phyloP scores from a whole-genome alignment of 2,797 vertebrate species.

The Sternotherus odoratus region DNA sequence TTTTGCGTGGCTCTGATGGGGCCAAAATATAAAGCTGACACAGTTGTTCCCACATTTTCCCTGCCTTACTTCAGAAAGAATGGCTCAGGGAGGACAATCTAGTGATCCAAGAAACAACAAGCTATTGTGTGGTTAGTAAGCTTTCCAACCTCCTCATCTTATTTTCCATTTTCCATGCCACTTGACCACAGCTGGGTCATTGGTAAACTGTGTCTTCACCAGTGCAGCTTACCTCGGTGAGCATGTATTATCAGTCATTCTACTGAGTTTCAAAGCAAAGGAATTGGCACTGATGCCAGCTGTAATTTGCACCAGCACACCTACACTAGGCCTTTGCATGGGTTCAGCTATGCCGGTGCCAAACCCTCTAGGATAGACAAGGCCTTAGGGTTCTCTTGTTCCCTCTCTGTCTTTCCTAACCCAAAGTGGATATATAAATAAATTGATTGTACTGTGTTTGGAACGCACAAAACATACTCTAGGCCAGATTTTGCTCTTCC shows the following conservation, averaged over 20 bases:
- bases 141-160: rapidly evolving
- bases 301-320: background rate
- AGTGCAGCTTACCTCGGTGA: rapidly evolving
- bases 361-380: background rate
- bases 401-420: rapidly evolving
- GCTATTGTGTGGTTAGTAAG: background rate
- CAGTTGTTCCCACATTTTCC: background rate
- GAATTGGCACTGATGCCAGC: background rate
- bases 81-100: background rate
- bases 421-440: background rate
- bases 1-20: background rate
- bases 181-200: background rate
- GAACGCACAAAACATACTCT: background rate
- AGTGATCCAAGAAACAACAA: background rate
- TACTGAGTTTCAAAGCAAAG: background rate
- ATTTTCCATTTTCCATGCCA: background rate
- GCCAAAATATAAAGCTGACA: background rate
- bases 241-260: rapidly evolving
- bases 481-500: background rate
- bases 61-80: background rate
- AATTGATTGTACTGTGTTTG: background rate
- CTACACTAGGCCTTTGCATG: background rate
- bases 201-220: background rate
- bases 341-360: background rate
- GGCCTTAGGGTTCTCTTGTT: background rate